Evolutionary conservation across 2,888 invertebrate genomes (phyloP).

Genomic region (Melanophora roralis): DNA sequence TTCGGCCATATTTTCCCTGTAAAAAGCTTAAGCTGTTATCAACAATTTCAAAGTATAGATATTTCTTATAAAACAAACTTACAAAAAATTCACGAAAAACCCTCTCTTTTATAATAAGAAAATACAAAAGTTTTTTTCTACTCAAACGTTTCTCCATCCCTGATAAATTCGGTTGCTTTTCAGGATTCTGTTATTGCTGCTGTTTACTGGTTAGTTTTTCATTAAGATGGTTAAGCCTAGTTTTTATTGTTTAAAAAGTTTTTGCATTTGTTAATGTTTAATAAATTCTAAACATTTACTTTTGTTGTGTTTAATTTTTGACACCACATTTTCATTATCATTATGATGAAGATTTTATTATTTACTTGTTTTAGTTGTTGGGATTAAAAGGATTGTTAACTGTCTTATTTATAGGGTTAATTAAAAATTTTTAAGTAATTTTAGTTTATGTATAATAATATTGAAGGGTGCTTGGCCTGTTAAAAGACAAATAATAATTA

Average conservation of each 20-base stretch:
- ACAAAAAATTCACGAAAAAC: too few species aligned
- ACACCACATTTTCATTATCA: not conserved
- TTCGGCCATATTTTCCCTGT: too few species aligned
- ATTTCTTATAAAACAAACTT: too few species aligned
- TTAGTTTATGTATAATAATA: not conserved
- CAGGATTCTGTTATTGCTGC: conserved; percentile 27
- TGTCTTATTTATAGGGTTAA: not conserved
- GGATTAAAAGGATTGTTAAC: conserved; percentile 24
- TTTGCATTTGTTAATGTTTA: conserved; percentile 10
- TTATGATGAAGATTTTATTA: conserved; percentile 14
- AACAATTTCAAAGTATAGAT: too few species aligned
- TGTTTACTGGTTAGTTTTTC: conserved; percentile 36
- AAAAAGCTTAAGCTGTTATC: too few species aligned
- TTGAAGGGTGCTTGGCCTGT: too few species aligned
- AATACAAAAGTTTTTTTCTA: too few species aligned
- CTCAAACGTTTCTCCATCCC: too few species aligned
- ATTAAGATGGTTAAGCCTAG: conserved; percentile 2
- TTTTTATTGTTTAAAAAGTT: conserved; percentile 3
- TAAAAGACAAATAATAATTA: too few species aligned
- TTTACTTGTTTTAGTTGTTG: not conserved
- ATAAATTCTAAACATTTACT: conserved; percentile 39
- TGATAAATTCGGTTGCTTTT: not conserved
- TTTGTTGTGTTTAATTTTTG: conserved; percentile 12
- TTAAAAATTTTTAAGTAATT: not conserved
- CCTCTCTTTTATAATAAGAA: too few species aligned